Evolutionary conservation across 2,113 vertebrate species (phyloP).

Genomic region (Lamprotornis superbus): DNA sequence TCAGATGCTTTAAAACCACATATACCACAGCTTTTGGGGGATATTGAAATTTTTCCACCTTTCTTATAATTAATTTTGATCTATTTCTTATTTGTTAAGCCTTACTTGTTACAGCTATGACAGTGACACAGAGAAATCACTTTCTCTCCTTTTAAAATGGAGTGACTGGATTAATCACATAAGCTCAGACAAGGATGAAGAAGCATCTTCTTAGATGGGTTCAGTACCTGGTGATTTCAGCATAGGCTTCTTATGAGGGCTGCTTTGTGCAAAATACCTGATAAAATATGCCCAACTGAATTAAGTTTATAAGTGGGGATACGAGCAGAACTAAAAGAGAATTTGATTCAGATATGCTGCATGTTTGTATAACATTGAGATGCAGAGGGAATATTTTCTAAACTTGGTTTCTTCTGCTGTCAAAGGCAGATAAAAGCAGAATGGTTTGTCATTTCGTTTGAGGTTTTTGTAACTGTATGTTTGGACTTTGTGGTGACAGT

Average conservation of each 20-base stretch:
- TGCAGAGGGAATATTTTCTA: neutral
- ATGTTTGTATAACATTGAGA: neutral
- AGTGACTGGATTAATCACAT: neutral
- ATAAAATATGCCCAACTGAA: neutral
- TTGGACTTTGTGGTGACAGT: neutral
- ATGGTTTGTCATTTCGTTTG: neutral
- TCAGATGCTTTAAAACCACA: neutral
- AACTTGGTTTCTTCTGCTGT: neutral
- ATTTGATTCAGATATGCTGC: neutral
- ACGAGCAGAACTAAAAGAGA: neutral
- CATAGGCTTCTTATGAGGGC: neutral
- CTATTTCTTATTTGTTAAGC: neutral
- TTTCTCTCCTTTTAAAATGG: neutral
- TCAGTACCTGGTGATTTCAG: neutral
- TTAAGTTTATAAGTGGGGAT: neutral
- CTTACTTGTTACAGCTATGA: neutral
- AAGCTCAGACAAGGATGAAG: neutral
- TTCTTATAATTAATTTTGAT: neutral
- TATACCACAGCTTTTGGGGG: neutral
- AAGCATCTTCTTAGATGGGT: neutral
- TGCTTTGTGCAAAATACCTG: neutral
- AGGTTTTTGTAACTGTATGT: neutral
- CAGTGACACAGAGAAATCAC: neutral
- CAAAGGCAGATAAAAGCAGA: neutral
- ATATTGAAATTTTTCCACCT: neutral